A percentile compares a stretch with the other conserved stretches of the same genome.
Conservation (phyloP, 2,888 invertebrate genomes). For the Coelopa pilipes region DNA sequence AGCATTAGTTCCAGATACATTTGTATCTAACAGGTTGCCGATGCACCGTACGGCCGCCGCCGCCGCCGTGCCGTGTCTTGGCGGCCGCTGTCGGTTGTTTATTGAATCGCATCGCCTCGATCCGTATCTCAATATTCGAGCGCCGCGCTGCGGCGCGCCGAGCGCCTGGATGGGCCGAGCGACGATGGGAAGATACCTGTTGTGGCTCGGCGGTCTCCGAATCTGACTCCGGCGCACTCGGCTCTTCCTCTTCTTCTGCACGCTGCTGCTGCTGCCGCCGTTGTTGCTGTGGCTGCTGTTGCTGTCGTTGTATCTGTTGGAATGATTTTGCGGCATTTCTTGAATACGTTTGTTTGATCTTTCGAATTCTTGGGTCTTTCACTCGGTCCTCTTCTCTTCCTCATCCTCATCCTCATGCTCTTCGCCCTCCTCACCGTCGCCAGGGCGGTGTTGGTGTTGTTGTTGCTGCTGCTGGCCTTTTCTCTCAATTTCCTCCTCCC, state of each 20-base stretch:
- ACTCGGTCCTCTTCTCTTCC: background rate
- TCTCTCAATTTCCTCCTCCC: background rate
- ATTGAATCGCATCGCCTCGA: slow-evolving; percentile 30
- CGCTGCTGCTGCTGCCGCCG: slow-evolving; percentile 14
- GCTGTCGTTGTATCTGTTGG: slow-evolving; percentile 23
- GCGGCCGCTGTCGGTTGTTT: slow-evolving; percentile 26
- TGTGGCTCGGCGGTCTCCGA: background rate
- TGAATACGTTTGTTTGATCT: slow-evolving; percentile 32
- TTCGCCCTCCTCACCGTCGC: background rate
- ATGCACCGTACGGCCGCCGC: slow-evolving; percentile 21
- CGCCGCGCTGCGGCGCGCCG: background rate
- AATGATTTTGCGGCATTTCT: slow-evolving; percentile 33
- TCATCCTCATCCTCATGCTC: background rate
- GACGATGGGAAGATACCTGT: slow-evolving; percentile 4
- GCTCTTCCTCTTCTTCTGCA: background rate
- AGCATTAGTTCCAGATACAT: slow-evolving; percentile 37
- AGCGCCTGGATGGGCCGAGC: background rate
- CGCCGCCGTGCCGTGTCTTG: background rate
- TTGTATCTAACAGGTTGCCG: slow-evolving; percentile 38
- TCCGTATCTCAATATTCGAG: slow-evolving; percentile 29
- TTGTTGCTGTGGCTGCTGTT: slow-evolving; percentile 22
- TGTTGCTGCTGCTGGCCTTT: slow-evolving; percentile 7
- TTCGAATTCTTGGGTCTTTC: slow-evolving; percentile 12
- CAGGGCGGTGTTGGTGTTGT: background rate
- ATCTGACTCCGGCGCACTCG: too few species aligned